Percentiles rank a stretch among this genome's conserved stretches.
Evolutionary conservation across 2,888 invertebrate species (phyloP).

Genomic region (Tenthredo amoena): DNA sequence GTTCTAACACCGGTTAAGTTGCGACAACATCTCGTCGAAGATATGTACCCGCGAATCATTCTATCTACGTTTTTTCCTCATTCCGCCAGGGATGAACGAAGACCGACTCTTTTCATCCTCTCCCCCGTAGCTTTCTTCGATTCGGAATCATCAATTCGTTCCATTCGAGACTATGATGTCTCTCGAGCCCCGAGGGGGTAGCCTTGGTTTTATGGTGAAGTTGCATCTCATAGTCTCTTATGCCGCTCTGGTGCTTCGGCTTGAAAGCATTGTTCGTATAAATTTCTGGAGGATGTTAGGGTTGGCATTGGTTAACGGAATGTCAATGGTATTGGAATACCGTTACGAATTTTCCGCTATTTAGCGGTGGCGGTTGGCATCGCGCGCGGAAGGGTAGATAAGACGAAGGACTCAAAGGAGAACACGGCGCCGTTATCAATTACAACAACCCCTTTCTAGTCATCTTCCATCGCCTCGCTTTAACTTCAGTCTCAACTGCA

Average conservation of each 20-base stretch:
- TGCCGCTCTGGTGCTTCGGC: neutral
- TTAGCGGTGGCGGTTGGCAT: constrained; percentile 43
- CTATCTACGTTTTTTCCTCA: neutral
- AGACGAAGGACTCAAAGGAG: constrained; percentile 42
- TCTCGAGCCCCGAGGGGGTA: neutral
- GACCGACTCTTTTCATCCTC: neutral
- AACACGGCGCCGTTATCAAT: constrained; percentile 43
- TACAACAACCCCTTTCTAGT: constrained; percentile 34
- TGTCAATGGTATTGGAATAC: constrained; percentile 44
- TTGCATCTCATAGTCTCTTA: neutral
- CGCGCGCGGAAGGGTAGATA: constrained; percentile 29
- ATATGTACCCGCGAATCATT: neutral
- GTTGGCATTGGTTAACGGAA: constrained; percentile 6
- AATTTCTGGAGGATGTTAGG: neutral
- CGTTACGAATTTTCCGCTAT: constrained; percentile 62
- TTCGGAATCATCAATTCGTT: neutral
- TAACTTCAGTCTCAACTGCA: neutral
- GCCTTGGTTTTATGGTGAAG: neutral
- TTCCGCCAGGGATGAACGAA: neutral
- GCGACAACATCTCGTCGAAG: neutral
- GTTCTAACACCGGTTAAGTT: neutral
- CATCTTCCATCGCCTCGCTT: constrained; percentile 8
- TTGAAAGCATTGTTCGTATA: constrained; percentile 27
- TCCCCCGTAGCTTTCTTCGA: neutral
- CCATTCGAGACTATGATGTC: neutral